Percentiles rank a stretch among this genome's conserved stretches.
Conservation (phyloP, 2,888 invertebrate genomes). For the Matsumyia berberina region DNA sequence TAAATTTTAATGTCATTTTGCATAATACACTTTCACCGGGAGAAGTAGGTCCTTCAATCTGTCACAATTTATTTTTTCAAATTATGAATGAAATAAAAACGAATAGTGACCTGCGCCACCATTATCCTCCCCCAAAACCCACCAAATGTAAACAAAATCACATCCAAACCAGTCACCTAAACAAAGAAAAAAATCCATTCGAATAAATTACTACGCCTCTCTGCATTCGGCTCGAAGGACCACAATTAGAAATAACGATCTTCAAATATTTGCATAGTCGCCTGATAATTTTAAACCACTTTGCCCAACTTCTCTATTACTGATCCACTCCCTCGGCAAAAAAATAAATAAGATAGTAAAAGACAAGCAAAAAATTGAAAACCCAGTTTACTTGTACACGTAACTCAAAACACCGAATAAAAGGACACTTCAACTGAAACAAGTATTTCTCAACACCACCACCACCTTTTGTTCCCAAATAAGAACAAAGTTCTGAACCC, state of each 20-base stretch:
- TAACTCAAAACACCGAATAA: slow-evolving; percentile 2
- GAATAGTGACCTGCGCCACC: neutral
- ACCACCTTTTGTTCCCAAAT: neutral
- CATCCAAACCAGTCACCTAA: neutral
- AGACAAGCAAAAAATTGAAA: slow-evolving; percentile 29
- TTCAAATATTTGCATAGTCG: slow-evolving; percentile 42
- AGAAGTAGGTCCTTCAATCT: too few species aligned
- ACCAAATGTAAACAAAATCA: neutral
- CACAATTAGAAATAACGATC: slow-evolving; percentile 16
- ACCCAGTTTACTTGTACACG: slow-evolving; percentile 9
- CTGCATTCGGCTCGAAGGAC: neutral
- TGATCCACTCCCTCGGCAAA: neutral
- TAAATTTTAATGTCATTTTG: too few species aligned
- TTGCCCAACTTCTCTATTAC: slow-evolving; percentile 11
- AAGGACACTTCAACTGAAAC: slow-evolving; percentile 24
- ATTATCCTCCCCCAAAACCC: neutral
- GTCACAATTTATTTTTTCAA: too few species aligned
- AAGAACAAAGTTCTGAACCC: neutral
- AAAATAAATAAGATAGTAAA: neutral
- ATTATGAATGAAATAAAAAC: slow-evolving; percentile 1
- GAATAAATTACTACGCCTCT: slow-evolving; percentile 5
- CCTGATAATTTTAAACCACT: slow-evolving; percentile 10
- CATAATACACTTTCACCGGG: too few species aligned
- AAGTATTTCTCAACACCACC: neutral
- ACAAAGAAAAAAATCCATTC: neutral